Base-by-base conservation (phyloP, 2,113 vertebrate species). In the Chelonoidis abingdonii region DNA sequence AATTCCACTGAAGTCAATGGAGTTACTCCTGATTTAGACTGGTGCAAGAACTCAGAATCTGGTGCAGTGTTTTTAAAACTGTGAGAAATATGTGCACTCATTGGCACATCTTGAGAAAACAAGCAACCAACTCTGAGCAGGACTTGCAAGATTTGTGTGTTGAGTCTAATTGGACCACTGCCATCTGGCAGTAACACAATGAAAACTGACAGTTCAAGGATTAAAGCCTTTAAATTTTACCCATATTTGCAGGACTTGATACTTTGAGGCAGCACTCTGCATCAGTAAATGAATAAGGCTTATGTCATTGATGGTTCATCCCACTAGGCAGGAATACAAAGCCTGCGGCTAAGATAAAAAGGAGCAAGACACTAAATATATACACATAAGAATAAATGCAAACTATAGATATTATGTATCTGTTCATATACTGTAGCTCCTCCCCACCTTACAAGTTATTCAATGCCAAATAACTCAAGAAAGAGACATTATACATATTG, bases 401-500 rank as follows among this genome's bases (percentile, higher is more conserved):
- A 91, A 89, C 83, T 57, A 17, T 59, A 94, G 82, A 91, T 88
- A 91, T 80, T 91, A 87, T 57, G 93, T 93, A 96, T 89, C 92
- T 93, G 69, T 86, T 94, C 86, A 80, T 54, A 83, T 79, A 1
- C 3, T 83, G 78, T 87, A 72, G 65, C 56, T 76, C 16, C 21
- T 86, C 91, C 72, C 80, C 44, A 44, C 31, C 14, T 22, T 50
- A 9, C 29, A 91, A 97, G 91, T 86, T 87, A 44, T 9, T 3
- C 59, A 79, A 41, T 4, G 13, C 49, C 91, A 88, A 93, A 92
- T 29, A 85, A 69, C 69, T 94, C 72, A 84, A 49, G 80, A 90
- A 96, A 96, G 49, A 59, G 54, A 86, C 52, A 49, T 57, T 89
- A 93, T 97, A 93, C 96, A 96, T 97, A 95, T 96, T 87, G 80